A percentile compares a stretch with the other conserved stretches of the same genome.
phyloP scores from a whole-genome alignment of 2,888 invertebrate species.

The Lamellibrachia columna region DNA sequence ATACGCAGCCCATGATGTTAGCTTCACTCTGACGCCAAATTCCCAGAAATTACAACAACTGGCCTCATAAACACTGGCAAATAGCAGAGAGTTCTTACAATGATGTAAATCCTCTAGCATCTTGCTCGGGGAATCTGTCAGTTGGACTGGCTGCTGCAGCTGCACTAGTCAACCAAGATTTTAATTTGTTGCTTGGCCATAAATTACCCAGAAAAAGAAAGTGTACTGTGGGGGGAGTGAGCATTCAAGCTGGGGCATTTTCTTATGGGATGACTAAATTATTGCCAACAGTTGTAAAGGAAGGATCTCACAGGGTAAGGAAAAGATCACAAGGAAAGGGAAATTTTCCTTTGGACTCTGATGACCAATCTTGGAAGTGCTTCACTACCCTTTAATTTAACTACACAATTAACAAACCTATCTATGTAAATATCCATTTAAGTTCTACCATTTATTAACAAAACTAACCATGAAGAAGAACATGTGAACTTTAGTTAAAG shows the following conservation, averaged over 20 bases:
- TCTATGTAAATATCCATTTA: not conserved
- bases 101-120: not conserved
- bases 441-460: not conserved
- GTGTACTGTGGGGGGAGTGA: not conserved
- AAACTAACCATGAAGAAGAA: not conserved
- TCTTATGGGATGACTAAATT: not conserved
- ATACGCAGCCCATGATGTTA: not conserved
- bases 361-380: not conserved
- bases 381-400: not conserved
- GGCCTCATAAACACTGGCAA: not conserved
- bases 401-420: not conserved
- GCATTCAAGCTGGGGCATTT: not conserved
- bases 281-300: not conserved
- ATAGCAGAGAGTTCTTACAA: not conserved
- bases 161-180: not conserved
- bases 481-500: too few species aligned
- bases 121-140: not conserved
- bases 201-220: not conserved
- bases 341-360: not conserved
- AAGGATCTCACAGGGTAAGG: not conserved
- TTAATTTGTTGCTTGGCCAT: not conserved
- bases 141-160: not conserved
- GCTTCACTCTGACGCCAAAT: not conserved
- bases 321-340: not conserved
- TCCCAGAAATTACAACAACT: constrained; percentile 12